These are phyloP conservation scores for Automeris io DNA, from an alignment of 2,888 invertebrate species.

Conservation along the genomic window DNA sequence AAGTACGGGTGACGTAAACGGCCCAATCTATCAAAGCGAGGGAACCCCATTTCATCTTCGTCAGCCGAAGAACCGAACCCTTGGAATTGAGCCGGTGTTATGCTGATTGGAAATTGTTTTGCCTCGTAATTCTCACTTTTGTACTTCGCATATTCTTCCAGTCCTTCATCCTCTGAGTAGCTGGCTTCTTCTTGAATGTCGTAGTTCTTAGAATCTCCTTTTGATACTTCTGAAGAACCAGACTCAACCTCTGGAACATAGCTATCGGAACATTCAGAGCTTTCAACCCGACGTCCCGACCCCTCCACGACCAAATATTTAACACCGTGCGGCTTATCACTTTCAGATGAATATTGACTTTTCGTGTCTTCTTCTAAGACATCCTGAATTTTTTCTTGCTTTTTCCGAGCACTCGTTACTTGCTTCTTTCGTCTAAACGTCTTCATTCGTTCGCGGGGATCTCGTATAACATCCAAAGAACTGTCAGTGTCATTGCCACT, in stretches of 20 bases:
- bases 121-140: slow-evolving; percentile 56
- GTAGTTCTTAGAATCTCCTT: slow-evolving; percentile 65
- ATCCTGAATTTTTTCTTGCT: slow-evolving; percentile 75
- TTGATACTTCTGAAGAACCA: slow-evolving; percentile 78
- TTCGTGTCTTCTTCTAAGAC: slow-evolving; percentile 73
- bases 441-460: slow-evolving; percentile 81
- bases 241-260: slow-evolving; percentile 81
- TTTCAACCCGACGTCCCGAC: slow-evolving; percentile 74
- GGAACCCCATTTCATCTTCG: slow-evolving; percentile 82
- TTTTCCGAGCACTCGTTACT: slow-evolving; percentile 74
- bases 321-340: slow-evolving; percentile 57
- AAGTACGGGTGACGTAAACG: slow-evolving; percentile 73
- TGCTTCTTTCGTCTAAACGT: slow-evolving; percentile 83
- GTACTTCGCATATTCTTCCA: slow-evolving; percentile 63
- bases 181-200: slow-evolving; percentile 55
- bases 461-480: slow-evolving; percentile 81
- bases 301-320: slow-evolving; percentile 61
- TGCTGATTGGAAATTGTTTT: slow-evolving; percentile 62
- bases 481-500: slow-evolving; percentile 87
- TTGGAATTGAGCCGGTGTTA: slow-evolving; percentile 75
- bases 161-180: slow-evolving; percentile 77
- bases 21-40: slow-evolving; percentile 78
- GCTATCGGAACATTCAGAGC: slow-evolving; percentile 82
- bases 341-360: slow-evolving; percentile 71
- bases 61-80: slow-evolving; percentile 79